Conservation (phyloP, 2,113 vertebrate species). For the Dascyllus trimaculatus region DNA sequence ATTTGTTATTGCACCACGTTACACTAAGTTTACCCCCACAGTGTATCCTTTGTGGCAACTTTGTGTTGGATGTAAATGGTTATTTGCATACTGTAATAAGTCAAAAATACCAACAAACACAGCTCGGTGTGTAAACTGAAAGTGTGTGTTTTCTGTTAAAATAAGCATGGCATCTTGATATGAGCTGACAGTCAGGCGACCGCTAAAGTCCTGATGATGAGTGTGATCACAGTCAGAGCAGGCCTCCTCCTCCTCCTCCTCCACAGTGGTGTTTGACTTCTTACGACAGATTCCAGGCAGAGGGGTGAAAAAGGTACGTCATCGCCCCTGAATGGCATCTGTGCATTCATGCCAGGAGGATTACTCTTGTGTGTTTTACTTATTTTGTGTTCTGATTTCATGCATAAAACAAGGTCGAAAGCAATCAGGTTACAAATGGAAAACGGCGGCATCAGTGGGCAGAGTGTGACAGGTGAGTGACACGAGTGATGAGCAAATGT, state of each 20-base stretch:
- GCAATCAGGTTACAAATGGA: conserved; percentile 54
- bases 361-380: conserved; percentile 41
- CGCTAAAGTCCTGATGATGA: neutral
- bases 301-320: neutral
- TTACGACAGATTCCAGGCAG: conserved; percentile 4
- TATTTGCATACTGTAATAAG: neutral
- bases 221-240: conserved; percentile 3
- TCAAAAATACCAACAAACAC: neutral
- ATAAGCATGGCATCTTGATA: neutral
- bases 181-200: neutral
- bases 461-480: conserved; percentile 40
- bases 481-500: conserved; percentile 20
- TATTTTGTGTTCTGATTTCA: conserved; percentile 35
- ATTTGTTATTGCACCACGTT: no score
- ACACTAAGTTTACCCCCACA: neutral
- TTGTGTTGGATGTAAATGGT: neutral
- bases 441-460: conserved; percentile 20
- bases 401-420: conserved; percentile 61
- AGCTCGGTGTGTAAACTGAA: neutral
- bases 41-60: neutral
- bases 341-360: conserved; percentile 41
- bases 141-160: neutral
- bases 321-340: conserved; percentile 36
- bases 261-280: no score
- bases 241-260: neutral